phyloP scores from a whole-genome alignment of 2,113 vertebrate genomes.

The Toxotes jaculatrix region DNA sequence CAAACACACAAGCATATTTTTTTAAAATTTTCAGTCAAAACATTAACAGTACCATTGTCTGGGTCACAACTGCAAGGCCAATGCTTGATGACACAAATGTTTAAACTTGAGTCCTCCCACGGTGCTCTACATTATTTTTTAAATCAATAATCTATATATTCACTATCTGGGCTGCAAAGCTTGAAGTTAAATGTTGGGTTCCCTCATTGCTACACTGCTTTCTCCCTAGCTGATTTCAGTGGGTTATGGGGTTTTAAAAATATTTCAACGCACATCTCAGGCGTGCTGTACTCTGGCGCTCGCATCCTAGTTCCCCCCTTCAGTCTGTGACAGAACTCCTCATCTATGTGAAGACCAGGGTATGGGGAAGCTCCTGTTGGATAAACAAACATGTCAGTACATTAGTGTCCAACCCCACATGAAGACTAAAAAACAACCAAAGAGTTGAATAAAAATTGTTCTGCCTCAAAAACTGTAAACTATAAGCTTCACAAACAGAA shows the following conservation, averaged over 20 bases:
- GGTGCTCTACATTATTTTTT: neutral
- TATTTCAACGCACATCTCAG: constrained; percentile 89
- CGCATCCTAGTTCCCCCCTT: constrained; percentile 94
- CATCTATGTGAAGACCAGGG: constrained; percentile 93
- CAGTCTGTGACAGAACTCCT: constrained; percentile 94
- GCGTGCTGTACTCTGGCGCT: constrained; percentile 89
- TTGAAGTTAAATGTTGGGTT: neutral
- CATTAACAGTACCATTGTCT: neutral
- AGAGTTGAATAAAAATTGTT: neutral
- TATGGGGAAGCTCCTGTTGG: constrained; percentile 92
- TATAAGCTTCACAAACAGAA: neutral
- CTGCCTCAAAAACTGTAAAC: neutral
- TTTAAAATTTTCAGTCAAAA: constrained; percentile 1
- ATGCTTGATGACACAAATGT: neutral
- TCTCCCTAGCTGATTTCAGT: neutral
- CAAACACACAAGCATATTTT: constrained; percentile 21
- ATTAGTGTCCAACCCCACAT: neutral
- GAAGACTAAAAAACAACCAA: neutral
- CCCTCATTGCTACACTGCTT: neutral
- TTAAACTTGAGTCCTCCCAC: neutral
- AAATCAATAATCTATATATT: neutral
- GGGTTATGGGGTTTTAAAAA: neutral
- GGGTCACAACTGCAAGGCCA: neutral
- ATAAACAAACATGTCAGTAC: constrained; percentile 10
- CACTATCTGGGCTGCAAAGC: neutral